phyloP scores from a whole-genome alignment of 2,113 vertebrate species.

The Zingel zingel region DNA sequence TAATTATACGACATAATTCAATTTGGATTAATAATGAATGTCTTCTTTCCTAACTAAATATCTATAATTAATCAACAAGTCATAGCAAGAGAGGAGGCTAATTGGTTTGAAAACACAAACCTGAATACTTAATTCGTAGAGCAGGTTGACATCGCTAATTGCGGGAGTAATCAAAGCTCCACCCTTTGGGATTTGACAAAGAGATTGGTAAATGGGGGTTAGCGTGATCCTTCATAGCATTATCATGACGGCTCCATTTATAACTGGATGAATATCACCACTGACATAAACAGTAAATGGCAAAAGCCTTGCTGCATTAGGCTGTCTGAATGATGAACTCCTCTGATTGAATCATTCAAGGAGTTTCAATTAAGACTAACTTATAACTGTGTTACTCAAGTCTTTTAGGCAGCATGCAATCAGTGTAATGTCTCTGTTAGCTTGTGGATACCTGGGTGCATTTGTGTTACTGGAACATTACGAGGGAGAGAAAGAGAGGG shows the following conservation, averaged over 20 bases:
- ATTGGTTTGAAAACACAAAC: constrained; percentile 99
- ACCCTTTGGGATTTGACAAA: constrained; percentile 91
- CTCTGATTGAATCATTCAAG: constrained; percentile 62
- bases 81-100: constrained; percentile 93
- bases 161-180: constrained; percentile 95
- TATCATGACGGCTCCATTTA: constrained; percentile 84
- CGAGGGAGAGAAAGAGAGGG: background rate
- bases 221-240: constrained; percentile 79
- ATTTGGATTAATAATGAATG: constrained; percentile 99
- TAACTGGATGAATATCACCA: constrained; percentile 75
- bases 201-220: constrained; percentile 90
- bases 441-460: constrained; percentile 15
- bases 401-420: constrained; percentile 20
- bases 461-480: constrained; percentile 7
- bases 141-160: constrained; percentile 97
- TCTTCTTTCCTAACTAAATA: constrained; percentile 98
- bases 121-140: constrained; percentile 98
- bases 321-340: constrained; percentile 68
- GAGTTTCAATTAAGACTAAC: constrained; percentile 65
- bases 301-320: constrained; percentile 72
- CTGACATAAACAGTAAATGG: constrained; percentile 77
- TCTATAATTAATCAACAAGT: constrained; percentile 99
- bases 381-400: constrained; percentile 43
- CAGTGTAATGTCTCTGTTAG: constrained; percentile 33
- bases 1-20: constrained; percentile 97